Evolutionary conservation across 2,113 vertebrate genomes (phyloP).

Genomic region (Odobenus rosmarus): DNA sequence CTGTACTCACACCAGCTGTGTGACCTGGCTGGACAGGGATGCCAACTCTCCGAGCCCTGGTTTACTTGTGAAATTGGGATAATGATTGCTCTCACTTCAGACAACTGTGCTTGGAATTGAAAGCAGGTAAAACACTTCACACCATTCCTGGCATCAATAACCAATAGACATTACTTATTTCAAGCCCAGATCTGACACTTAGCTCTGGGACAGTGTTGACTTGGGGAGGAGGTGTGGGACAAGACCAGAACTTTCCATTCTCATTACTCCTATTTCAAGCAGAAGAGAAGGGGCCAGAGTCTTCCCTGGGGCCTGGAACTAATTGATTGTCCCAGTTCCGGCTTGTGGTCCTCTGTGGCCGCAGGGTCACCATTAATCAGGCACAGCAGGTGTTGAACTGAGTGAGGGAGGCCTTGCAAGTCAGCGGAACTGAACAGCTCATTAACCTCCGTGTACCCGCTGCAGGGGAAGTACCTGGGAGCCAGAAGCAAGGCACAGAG

Average conservation of each 20-base stretch:
- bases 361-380: not conserved
- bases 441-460: not conserved
- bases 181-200: not conserved
- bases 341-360: constrained; percentile 46
- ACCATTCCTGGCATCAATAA: not conserved
- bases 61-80: not conserved
- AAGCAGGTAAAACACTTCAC: not conserved
- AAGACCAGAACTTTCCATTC: not conserved
- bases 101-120: not conserved
- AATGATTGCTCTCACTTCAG: not conserved
- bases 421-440: constrained; percentile 31
- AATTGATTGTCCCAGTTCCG: not conserved
- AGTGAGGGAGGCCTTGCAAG: not conserved
- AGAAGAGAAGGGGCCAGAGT: not conserved
- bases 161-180: not conserved
- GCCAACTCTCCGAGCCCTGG: not conserved
- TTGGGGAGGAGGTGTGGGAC: not conserved
- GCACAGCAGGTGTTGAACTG: not conserved
- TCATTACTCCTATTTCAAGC: not conserved
- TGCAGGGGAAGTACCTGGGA: not conserved
- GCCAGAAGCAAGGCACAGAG: not conserved
- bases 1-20: not conserved
- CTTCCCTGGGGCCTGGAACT: constrained; percentile 29
- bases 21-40: not conserved
- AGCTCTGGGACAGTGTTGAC: not conserved